A percentile compares a stretch with the other conserved stretches of the same genome.
Evolutionary conservation across 2,888 invertebrate species (phyloP).

Genomic region (Zaprionus bogoriensis): DNA sequence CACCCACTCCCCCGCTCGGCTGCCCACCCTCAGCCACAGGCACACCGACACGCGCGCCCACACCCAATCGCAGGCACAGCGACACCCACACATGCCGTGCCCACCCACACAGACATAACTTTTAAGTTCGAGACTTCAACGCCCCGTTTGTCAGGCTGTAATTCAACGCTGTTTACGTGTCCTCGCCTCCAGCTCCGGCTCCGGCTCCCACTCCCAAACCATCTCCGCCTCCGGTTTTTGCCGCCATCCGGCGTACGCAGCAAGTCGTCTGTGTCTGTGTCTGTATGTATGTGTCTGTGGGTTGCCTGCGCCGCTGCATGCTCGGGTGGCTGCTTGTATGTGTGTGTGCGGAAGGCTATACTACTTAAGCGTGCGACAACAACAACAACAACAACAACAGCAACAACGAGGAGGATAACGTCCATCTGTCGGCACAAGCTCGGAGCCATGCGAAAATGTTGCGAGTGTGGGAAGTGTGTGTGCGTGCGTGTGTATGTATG

Average conservation of each 20-base stretch:
- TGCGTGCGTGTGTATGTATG: slow-evolving; percentile 28
- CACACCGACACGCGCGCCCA: slow-evolving; percentile 24
- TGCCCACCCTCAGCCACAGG: no score
- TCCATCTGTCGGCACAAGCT: slow-evolving; percentile 61
- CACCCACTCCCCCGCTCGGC: slow-evolving; percentile 18
- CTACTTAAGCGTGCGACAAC: slow-evolving; percentile 64
- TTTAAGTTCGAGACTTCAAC: slow-evolving; percentile 75
- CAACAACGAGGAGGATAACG: slow-evolving; percentile 42
- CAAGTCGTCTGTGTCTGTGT: slow-evolving; percentile 28
- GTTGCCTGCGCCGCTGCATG: slow-evolving; percentile 25
- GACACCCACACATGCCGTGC: neutral
- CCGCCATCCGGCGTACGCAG: slow-evolving; percentile 29
- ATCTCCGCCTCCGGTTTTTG: slow-evolving; percentile 8
- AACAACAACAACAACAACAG: slow-evolving; percentile 23
- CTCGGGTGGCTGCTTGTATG: slow-evolving; percentile 2
- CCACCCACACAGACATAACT: slow-evolving; percentile 59
- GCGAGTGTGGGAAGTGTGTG: slow-evolving; percentile 22
- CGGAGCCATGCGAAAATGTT: slow-evolving; percentile 58
- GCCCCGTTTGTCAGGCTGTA: slow-evolving; percentile 76
- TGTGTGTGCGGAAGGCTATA: slow-evolving; percentile 31
- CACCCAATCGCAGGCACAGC: slow-evolving; percentile 11
- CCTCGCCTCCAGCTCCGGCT: slow-evolving; percentile 18
- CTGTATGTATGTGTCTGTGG: slow-evolving; percentile 6
- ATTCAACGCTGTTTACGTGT: slow-evolving; percentile 75
- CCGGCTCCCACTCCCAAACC: slow-evolving; percentile 14